Conservation (phyloP, 2,888 invertebrate species). For the Lamproptera curius region DNA sequence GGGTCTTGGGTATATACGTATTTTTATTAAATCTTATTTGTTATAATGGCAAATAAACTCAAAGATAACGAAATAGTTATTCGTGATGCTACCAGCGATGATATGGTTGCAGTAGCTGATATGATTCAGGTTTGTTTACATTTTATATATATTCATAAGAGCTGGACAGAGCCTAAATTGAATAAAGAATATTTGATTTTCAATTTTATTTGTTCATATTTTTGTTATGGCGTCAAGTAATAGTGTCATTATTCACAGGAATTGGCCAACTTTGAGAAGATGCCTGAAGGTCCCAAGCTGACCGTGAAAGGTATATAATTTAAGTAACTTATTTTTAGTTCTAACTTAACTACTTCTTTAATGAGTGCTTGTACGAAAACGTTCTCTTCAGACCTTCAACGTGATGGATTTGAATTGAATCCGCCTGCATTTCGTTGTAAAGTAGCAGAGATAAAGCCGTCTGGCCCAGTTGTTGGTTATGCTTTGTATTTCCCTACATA, state of each 20-base stretch:
- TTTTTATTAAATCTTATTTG: no score
- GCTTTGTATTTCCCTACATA: slow-evolving; percentile 89
- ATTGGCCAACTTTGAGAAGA: slow-evolving; percentile 87
- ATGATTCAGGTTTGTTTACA: slow-evolving; percentile 82
- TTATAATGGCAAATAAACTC: slow-evolving; percentile 39
- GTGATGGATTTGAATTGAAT: slow-evolving; percentile 83
- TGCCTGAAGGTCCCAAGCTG: slow-evolving; percentile 85
- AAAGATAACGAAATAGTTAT: slow-evolving; percentile 44
- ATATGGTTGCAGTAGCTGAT: slow-evolving; percentile 73
- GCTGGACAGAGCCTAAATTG: no score
- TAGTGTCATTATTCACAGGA: slow-evolving; percentile 70
- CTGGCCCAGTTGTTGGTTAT: slow-evolving; percentile 79
- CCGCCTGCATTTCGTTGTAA: slow-evolving; percentile 84
- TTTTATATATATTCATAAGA: no score
- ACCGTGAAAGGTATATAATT: slow-evolving; percentile 80
- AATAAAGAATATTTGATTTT: no score
- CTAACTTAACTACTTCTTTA: no score
- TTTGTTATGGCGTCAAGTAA: no score
- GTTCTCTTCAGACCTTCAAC: slow-evolving; percentile 76
- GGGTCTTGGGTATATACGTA: no score
- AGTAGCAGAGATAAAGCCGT: slow-evolving; percentile 78
- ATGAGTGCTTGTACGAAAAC: no score
- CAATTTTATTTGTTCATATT: no score
- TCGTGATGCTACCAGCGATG: slow-evolving; percentile 67
- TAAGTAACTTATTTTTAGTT: no score